Evolutionary conservation across 2,113 vertebrate genomes (phyloP).

Genomic region (Sorex araneus): DNA sequence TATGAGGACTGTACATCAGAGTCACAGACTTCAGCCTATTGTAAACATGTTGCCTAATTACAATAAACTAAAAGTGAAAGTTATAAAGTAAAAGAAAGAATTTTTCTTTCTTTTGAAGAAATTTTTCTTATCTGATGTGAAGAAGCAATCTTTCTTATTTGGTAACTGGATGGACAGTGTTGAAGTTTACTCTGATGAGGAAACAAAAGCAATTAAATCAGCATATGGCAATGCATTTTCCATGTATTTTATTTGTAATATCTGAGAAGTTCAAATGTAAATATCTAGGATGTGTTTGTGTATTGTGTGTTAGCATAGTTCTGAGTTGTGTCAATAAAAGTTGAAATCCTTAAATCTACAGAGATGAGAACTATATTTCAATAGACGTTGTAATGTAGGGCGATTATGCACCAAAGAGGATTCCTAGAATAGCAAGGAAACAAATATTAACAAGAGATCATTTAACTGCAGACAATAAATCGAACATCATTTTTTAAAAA

Average conservation of each 20-base stretch:
- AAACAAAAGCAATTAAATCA: too few species aligned
- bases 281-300: not conserved
- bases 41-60: too few species aligned
- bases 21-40: too few species aligned
- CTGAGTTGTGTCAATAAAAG: not conserved
- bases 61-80: too few species aligned
- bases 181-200: too few species aligned
- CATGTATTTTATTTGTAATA: not conserved
- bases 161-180: not conserved
- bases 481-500: not conserved
- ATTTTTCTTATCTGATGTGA: too few species aligned
- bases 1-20: too few species aligned
- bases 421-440: not conserved
- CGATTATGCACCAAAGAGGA: not conserved
- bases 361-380: not conserved
- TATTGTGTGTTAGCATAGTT: not conserved
- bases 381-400: not conserved
- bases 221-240: not conserved
- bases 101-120: too few species aligned
- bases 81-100: too few species aligned
- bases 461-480: not conserved
- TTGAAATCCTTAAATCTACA: not conserved
- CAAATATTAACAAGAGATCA: not conserved
- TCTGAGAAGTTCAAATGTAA: slow-evolving; percentile 7
- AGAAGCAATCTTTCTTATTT: too few species aligned